These are phyloP conservation scores for Plebejus anna DNA, from an alignment of 2,888 invertebrate genomes.

Conservation along the genomic window DNA sequence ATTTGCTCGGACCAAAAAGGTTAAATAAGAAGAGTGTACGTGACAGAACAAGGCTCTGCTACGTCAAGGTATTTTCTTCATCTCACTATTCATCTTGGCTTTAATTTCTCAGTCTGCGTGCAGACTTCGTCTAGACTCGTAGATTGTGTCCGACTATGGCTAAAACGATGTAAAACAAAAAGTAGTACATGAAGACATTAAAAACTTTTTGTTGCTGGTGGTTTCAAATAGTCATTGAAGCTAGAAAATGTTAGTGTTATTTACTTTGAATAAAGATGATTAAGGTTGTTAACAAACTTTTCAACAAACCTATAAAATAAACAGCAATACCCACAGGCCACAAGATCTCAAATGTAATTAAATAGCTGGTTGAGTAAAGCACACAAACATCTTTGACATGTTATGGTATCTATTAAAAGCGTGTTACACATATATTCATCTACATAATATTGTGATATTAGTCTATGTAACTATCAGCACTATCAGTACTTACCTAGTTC, in stretches of 20 bases:
- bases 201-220: background rate
- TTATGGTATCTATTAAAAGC: too few relatives aligned
- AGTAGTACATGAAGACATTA: background rate
- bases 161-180: slow-evolving; percentile 12
- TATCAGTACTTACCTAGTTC: background rate
- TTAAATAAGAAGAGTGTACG: slow-evolving; percentile 72
- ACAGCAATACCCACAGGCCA: too few relatives aligned
- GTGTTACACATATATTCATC: too few relatives aligned
- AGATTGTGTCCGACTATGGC: slow-evolving; percentile 55
- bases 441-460: too few relatives aligned
- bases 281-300: background rate
- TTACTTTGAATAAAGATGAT: background rate
- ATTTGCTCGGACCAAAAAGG: slow-evolving; percentile 58
- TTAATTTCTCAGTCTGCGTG: slow-evolving; percentile 65
- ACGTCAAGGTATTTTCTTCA: slow-evolving; percentile 68
- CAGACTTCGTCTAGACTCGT: slow-evolving; percentile 66
- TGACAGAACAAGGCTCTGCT: slow-evolving; percentile 69
- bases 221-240: background rate
- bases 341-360: too few relatives aligned
- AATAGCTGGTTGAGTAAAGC: too few relatives aligned
- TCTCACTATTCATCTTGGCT: slow-evolving; percentile 69
- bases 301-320: background rate
- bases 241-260: background rate
- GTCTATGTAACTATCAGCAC: too few relatives aligned
- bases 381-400: too few relatives aligned